Conservation (phyloP, 2,797 vertebrate genomes). For the Tapera naevia region DNA sequence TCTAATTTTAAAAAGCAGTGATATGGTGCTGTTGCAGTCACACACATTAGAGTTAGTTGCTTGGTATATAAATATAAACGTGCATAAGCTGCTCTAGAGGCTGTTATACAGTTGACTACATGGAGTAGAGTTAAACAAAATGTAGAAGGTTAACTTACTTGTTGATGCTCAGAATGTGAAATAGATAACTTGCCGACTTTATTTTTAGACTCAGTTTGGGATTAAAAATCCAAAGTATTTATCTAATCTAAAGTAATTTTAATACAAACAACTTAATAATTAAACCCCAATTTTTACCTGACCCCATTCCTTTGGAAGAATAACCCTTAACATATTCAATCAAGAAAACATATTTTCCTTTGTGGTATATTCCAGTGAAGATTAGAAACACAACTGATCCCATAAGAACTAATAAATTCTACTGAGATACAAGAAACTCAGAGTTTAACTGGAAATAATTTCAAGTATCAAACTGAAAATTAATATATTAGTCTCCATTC, state of each 20-base stretch:
- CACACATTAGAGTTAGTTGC: neutral
- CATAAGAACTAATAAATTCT: neutral
- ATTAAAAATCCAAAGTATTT: neutral
- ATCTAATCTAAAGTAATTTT: too few species aligned
- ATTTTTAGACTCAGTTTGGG: neutral
- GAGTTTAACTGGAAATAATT: neutral
- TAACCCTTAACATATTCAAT: neutral
- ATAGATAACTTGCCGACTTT: neutral
- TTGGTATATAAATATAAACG: neutral
- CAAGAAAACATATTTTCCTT: neutral
- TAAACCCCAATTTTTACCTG: accelerated
- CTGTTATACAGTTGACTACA: accelerated
- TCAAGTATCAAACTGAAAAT: neutral
- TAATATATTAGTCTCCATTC: neutral
- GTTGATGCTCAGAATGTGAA: neutral
- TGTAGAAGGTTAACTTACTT: neutral
- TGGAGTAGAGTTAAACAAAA: neutral
- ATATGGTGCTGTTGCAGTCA: constrained; percentile 1
- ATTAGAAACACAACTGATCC: neutral
- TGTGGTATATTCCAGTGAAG: neutral
- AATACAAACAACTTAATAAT: neutral
- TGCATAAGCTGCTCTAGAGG: neutral
- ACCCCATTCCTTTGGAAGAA: neutral
- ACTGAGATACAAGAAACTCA: neutral
- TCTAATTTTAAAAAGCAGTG: constrained; percentile 63